Percentiles rank a stretch among this genome's conserved stretches.
Conservation (phyloP, 2,113 vertebrate species). For the Labrus mixtus region DNA sequence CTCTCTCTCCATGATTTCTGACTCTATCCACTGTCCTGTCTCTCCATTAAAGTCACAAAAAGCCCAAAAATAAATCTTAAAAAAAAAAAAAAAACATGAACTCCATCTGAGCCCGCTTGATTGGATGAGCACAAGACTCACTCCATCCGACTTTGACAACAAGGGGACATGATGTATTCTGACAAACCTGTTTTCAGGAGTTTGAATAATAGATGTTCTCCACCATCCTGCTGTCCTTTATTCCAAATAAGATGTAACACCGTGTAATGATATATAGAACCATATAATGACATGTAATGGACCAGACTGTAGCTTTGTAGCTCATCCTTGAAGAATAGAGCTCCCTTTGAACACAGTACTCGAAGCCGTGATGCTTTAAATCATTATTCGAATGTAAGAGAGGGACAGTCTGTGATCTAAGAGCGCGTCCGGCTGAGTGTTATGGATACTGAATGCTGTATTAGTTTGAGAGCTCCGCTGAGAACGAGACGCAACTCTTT, state of each 20-base stretch:
- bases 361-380: conserved; percentile 6
- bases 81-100: no score
- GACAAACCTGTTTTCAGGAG: no score
- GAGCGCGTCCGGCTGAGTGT: background rate
- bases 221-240: background rate
- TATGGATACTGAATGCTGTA: conserved; percentile 22
- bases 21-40: no score
- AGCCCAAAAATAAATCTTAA: no score
- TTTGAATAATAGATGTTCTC: background rate
- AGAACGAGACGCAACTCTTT: background rate
- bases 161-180: no score
- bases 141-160: no score
- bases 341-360: conserved; percentile 14
- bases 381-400: conserved; percentile 12
- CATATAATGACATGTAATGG: conserved; percentile 26
- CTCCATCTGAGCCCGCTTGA: no score
- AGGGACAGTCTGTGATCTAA: conserved; percentile 21
- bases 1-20: no score
- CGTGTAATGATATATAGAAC: background rate
- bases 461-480: background rate
- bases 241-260: conserved; percentile 4
- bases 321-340: conserved; percentile 19
- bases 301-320: conserved; percentile 11
- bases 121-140: no score
- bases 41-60: no score